These are phyloP conservation scores for Papilio polyxenes DNA, from an alignment of 1,140 invertebrate species.

Conservation along the genomic window DNA sequence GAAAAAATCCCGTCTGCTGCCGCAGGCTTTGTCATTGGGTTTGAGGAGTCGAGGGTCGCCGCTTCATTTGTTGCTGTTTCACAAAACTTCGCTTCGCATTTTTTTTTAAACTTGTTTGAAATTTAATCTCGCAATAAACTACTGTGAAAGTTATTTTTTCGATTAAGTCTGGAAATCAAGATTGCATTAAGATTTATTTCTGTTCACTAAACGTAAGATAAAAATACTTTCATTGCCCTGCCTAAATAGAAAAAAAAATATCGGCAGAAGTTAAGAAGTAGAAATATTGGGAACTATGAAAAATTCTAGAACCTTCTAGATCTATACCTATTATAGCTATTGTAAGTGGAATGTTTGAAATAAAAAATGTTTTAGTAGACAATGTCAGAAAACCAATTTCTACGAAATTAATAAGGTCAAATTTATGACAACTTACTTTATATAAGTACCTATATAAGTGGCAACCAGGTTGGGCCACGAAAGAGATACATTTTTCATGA, in stretches of 20 bases:
- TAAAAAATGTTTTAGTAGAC: not conserved
- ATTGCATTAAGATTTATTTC: too few species aligned
- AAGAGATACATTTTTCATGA: not conserved
- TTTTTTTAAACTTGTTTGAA: slow-evolving; percentile 19
- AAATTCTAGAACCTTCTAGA: not conserved
- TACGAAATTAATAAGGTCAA: not conserved
- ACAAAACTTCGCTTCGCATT: slow-evolving; percentile 17
- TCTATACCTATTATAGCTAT: not conserved
- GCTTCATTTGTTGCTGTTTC: slow-evolving; percentile 37
- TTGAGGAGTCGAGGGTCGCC: slow-evolving; percentile 28
- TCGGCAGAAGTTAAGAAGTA: too few species aligned
- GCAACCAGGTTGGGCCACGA: not conserved
- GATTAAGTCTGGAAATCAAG: slow-evolving; percentile 6
- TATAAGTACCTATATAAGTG: not conserved
- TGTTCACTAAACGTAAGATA: too few species aligned
- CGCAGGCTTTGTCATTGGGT: slow-evolving; percentile 37
- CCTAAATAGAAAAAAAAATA: too few species aligned
- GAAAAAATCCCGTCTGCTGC: slow-evolving; percentile 38
- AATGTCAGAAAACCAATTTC: not conserved
- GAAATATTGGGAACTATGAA: not conserved
- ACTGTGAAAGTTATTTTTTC: not conserved
- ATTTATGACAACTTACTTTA: not conserved
- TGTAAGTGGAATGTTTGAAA: not conserved
- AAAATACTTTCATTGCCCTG: too few species aligned
- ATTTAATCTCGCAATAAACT: slow-evolving; percentile 18